Evolutionary conservation across 2,888 invertebrate species (phyloP), one percentile per base, ranked within the genome.

Genomic region (Nezara viridula): DNA sequence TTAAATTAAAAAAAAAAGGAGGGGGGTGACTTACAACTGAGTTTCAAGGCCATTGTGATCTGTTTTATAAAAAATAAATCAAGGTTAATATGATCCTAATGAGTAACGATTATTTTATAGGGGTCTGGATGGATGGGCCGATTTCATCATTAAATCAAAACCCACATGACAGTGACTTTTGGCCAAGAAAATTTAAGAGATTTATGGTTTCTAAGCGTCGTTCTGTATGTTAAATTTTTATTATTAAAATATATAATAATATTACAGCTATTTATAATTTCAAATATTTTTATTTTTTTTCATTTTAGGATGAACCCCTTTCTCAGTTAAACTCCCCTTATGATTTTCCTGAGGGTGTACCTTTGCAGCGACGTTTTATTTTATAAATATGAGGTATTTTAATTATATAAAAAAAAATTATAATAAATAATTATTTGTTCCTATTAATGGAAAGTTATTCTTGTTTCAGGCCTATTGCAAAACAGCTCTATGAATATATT

Each of bases 131-230:
- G 90, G 92, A 92, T 44, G 91, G 91, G 21, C 92, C 92, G 0
- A 91, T 92, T 9, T 89, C 89, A 37, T 73, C 66, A 19, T 88
- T 90, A 9, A 85, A 44, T 32, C 88, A 77, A 52, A 49, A 49
- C 37, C 85, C 37, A 40, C 49, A 55, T 21, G 88, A 77, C 0
- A 32, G 40, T 55, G 73, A 73, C 44, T 66, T 88, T 37, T 88
- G 88, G 90, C 91, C 90, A 32, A 90, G 89, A 7, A 90, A 89
- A 10, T 90, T 92, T 91, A 95, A 95, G 92, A 93, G 95, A 66
- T 95, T 95, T 92, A 95, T 95, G 95, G 95, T 95, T 0, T 94
- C 95, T 40, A 94, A 94, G 91, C 95, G 95, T 92, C 91, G 93
- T 55, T 92, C 92, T 89, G 93, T 93, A 89, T 91, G 93, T 89